Conservation (phyloP, 2,888 invertebrate species). For the Geotrupes spiniger region DNA sequence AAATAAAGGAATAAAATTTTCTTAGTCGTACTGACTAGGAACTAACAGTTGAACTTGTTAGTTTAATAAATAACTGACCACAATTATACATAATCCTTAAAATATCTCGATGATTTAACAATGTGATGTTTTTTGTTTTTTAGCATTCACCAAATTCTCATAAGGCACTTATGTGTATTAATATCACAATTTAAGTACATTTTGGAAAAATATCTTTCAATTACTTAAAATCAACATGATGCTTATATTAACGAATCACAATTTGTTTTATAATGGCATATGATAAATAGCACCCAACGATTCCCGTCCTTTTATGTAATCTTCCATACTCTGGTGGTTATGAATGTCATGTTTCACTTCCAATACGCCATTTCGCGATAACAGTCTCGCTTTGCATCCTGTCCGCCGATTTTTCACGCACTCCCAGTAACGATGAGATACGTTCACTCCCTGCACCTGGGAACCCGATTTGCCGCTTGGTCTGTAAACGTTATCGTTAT, state of each 20-base stretch:
- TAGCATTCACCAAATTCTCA: no score
- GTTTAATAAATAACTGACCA: no score
- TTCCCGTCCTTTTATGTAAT: constrained; percentile 20
- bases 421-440: constrained; percentile 25
- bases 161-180: no score
- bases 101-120: no score
- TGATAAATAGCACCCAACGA: constrained; percentile 19
- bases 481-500: constrained; percentile 23
- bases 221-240: no score
- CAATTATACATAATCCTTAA: no score
- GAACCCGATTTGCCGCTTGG: constrained; percentile 25
- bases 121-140: no score
- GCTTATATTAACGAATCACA: neutral
- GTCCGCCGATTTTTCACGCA: constrained; percentile 27
- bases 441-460: constrained; percentile 8
- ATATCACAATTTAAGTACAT: no score
- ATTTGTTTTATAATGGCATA: constrained; percentile 11
- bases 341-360: constrained; percentile 22
- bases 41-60: no score
- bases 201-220: no score
- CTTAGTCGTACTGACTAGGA: no score
- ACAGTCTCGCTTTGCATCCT: constrained; percentile 24
- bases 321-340: constrained; percentile 21
- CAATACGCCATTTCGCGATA: constrained; percentile 19
- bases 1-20: no score